A percentile compares a stretch with the other conserved stretches of the same genome.
Evolutionary conservation across 2,888 invertebrate species (phyloP).

Genomic region (Chrysomela aeneicollis): DNA sequence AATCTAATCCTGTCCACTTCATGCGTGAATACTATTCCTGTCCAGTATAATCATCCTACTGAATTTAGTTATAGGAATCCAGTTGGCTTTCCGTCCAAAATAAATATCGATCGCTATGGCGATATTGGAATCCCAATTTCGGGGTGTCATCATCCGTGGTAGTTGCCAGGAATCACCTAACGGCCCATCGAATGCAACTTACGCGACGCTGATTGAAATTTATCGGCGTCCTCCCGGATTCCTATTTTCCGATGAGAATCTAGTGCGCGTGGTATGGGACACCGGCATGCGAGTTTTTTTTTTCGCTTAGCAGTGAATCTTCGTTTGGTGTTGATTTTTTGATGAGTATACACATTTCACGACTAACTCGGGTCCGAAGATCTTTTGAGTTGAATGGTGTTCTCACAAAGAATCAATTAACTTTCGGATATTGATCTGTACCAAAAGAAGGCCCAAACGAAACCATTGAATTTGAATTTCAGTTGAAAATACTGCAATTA

Average conservation of each 20-base stretch:
- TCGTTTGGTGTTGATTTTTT: slow-evolving; percentile 30
- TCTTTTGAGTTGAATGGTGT: too few relatives aligned
- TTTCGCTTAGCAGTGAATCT: slow-evolving; percentile 25
- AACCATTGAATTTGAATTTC: too few relatives aligned
- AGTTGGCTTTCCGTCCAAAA: neutral
- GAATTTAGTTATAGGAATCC: too few relatives aligned
- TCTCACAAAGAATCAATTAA: too few relatives aligned
- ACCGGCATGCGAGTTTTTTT: slow-evolving; percentile 38
- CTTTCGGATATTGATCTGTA: too few relatives aligned
- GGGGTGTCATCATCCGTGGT: slow-evolving; percentile 21
- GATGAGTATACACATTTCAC: slow-evolving; percentile 9
- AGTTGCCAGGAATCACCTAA: slow-evolving; percentile 31
- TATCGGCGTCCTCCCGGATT: slow-evolving; percentile 53
- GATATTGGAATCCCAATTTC: slow-evolving; percentile 15
- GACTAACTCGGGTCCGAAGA: too few relatives aligned
- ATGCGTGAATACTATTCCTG: too few relatives aligned
- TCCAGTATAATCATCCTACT: too few relatives aligned
- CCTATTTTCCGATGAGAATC: slow-evolving; percentile 51
- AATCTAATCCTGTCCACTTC: too few relatives aligned
- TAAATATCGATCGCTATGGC: slow-evolving; percentile 7
- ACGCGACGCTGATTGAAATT: slow-evolving; percentile 57
- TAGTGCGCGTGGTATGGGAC: slow-evolving; percentile 43
- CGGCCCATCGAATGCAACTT: slow-evolving; percentile 46
- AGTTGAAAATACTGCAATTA: too few relatives aligned
- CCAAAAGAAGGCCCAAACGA: too few relatives aligned